Evolutionary conservation across 53 echinoderm and acorn worm genomes (phyloP).

Genomic region (Antedon mediterranea): DNA sequence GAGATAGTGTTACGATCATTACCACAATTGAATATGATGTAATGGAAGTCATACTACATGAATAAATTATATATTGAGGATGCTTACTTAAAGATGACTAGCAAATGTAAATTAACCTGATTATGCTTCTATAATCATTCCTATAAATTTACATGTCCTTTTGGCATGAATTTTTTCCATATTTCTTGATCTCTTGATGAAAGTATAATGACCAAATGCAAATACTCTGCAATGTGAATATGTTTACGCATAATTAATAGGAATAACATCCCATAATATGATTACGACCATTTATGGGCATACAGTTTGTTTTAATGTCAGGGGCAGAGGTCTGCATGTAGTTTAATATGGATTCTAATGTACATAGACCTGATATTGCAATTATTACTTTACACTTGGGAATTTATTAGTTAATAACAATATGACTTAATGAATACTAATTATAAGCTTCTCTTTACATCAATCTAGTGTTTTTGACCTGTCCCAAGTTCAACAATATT

Average conservation of each 20-base stretch:
- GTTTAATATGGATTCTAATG: neutral
- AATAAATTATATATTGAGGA: neutral
- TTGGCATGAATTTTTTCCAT: too few relatives aligned
- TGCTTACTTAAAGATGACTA: neutral
- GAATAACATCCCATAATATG: too few relatives aligned
- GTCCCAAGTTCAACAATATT: neutral
- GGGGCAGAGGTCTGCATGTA: too few relatives aligned
- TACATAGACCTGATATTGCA: neutral
- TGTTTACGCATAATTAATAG: too few relatives aligned
- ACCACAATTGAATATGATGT: neutral
- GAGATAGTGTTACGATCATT: neutral
- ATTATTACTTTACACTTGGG: neutral
- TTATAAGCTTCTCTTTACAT: neutral
- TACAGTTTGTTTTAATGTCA: too few relatives aligned
- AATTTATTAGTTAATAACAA: neutral
- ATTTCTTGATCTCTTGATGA: too few relatives aligned
- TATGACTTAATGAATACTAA: neutral
- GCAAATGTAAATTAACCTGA: too few relatives aligned
- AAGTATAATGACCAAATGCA: too few relatives aligned
- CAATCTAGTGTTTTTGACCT: neutral
- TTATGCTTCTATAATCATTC: too few relatives aligned
- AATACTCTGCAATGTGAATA: too few relatives aligned
- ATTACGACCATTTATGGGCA: too few relatives aligned
- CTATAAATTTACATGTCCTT: too few relatives aligned
- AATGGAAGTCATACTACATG: neutral